Conservation (phyloP, 2,797 vertebrate genomes). For the Denticeps clupeoides region DNA sequence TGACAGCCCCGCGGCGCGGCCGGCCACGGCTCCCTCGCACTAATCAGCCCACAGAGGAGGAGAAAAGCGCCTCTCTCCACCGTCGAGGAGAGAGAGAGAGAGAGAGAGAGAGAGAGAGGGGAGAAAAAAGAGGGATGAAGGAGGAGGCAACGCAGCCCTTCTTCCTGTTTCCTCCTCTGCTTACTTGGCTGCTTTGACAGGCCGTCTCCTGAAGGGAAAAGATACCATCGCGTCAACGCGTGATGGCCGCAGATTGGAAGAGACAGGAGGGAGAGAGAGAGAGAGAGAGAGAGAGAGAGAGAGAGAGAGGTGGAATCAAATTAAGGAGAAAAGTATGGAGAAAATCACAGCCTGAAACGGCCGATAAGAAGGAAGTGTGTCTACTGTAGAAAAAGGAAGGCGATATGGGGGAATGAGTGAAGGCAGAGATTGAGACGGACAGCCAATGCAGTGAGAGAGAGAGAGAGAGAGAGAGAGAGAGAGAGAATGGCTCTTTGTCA, state of each 20-base stretch:
- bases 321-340: background rate
- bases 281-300: background rate
- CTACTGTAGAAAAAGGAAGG: constrained; percentile 19
- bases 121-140: background rate
- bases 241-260: constrained; percentile 23
- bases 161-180: constrained; percentile 10
- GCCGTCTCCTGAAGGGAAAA: constrained; percentile 36
- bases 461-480: constrained; percentile 3
- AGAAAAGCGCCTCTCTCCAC: constrained; percentile 2
- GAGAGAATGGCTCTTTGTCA: constrained; percentile 28
- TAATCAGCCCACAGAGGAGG: constrained; percentile 23
- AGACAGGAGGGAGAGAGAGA: background rate
- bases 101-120: constrained; percentile 1
- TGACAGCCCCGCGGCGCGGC: constrained; percentile 35
- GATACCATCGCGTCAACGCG: constrained; percentile 34
- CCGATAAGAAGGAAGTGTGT: background rate
- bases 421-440: constrained; percentile 14
- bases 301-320: background rate
- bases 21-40: constrained; percentile 26
- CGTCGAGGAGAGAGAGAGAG: constrained; percentile 6
- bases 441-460: constrained; percentile 3
- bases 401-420: background rate
- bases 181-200: constrained; percentile 34
- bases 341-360: background rate
- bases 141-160: constrained; percentile 8